Percentiles rank a stretch among this genome's conserved stretches.
Conservation (phyloP, 2,797 vertebrate genomes). For the Zalophus californianus region DNA sequence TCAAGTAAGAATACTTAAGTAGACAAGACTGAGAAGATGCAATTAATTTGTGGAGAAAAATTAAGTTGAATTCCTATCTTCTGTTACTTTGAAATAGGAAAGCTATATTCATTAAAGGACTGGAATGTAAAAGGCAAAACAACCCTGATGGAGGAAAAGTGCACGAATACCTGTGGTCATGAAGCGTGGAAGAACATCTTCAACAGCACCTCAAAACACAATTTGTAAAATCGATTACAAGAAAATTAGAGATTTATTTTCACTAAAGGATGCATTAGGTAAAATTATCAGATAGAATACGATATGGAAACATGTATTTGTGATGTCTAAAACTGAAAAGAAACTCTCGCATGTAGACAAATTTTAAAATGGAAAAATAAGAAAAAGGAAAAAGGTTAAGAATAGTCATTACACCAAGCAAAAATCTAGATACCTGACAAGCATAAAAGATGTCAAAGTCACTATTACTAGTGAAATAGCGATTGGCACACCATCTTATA, state of each 20-base stretch:
- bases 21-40: not conserved
- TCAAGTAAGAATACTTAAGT: not conserved
- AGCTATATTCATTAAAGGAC: not conserved
- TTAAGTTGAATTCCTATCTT: not conserved
- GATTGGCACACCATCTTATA: not conserved
- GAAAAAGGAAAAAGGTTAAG: not conserved
- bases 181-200: not conserved
- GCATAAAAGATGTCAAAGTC: not conserved
- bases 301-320: not conserved
- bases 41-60: not conserved
- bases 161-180: not conserved
- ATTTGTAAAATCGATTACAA: not conserved
- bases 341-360: not conserved
- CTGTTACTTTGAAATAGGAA: not conserved
- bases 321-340: not conserved
- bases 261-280: not conserved
- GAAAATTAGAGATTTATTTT: not conserved
- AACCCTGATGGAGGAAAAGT: not conserved
- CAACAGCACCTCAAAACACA: not conserved
- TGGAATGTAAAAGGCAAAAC: not conserved
- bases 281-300: not conserved
- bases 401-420: not conserved
- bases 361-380: not conserved
- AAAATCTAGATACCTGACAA: not conserved
- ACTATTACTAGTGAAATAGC: not conserved